These are phyloP conservation scores for Oryctes rhinoceros DNA, from an alignment of 1,140 invertebrate genomes.

Conservation along the genomic window DNA sequence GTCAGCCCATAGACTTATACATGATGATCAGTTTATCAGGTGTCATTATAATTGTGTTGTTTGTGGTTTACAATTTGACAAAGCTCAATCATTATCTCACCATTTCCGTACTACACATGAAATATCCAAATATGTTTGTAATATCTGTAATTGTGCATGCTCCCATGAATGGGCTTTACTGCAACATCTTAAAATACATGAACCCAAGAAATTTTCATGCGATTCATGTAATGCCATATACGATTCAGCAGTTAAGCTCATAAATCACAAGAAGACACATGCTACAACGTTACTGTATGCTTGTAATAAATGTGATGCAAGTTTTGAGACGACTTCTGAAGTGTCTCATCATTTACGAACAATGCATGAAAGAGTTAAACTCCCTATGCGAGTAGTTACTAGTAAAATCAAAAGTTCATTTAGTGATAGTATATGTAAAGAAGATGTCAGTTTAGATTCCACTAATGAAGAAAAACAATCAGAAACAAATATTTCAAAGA, in stretches of 20 bases:
- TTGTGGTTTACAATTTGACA: constrained; percentile 42
- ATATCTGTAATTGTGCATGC: constrained; percentile 42
- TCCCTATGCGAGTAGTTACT: constrained; percentile 29
- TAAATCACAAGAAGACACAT: constrained; percentile 44
- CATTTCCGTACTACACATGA: constrained; percentile 43
- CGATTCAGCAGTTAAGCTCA: constrained; percentile 24
- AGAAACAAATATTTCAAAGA: constrained; percentile 19
- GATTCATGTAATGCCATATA: constrained; percentile 38
- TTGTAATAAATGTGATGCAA: constrained; percentile 43
- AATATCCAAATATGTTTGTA: constrained; percentile 37
- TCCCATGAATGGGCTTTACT: constrained; percentile 24
- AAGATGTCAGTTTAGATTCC: constrained; percentile 1
- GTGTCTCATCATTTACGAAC: constrained; percentile 39
- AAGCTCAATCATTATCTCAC: constrained; percentile 39
- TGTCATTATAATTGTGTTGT: constrained; percentile 43
- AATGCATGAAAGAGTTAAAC: constrained; percentile 39
- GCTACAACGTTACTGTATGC: constrained; percentile 39
- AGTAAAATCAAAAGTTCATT: constrained; percentile 25
- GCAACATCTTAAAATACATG: constrained; percentile 40
- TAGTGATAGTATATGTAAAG: constrained; percentile 24
- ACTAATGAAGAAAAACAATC: constrained; percentile 5
- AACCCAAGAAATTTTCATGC: constrained; percentile 40
- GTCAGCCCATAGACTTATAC: constrained; percentile 30
- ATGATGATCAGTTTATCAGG: constrained; percentile 37
- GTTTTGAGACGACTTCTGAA: constrained; percentile 39